Evolutionary conservation across 1,140 invertebrate species (phyloP).

Genomic region (Drosophila seguyi): DNA sequence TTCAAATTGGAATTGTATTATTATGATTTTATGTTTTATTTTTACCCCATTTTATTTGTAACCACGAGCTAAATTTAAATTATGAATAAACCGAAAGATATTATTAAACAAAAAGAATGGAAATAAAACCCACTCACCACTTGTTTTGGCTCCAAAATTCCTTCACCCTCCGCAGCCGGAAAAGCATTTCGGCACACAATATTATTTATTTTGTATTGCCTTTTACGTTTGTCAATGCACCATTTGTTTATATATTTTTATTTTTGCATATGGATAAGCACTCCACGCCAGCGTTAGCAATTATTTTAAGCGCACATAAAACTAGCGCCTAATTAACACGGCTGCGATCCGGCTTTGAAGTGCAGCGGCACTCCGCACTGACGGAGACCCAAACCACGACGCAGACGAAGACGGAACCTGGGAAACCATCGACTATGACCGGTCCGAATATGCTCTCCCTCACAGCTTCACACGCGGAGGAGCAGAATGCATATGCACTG

Average conservation of each 20-base stretch:
- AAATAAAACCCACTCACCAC: slow-evolving; percentile 31
- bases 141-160: slow-evolving; percentile 34
- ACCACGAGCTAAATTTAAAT: slow-evolving; percentile 56
- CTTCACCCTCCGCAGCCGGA: background rate
- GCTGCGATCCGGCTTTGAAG: slow-evolving; percentile 61
- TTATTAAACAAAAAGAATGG: slow-evolving; percentile 32
- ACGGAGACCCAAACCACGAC: background rate
- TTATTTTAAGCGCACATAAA: slow-evolving; percentile 75
- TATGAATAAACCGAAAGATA: slow-evolving; percentile 66
- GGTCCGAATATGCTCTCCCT: slow-evolving; percentile 38
- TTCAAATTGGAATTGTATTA: slow-evolving; percentile 55
- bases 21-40: slow-evolving; percentile 49
- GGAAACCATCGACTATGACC: slow-evolving; percentile 39
- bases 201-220: slow-evolving; percentile 28
- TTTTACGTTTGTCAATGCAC: slow-evolving; percentile 53
- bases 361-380: slow-evolving; percentile 38
- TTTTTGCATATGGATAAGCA: slow-evolving; percentile 41
- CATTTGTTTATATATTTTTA: slow-evolving; percentile 35
- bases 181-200: slow-evolving; percentile 21
- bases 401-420: slow-evolving; percentile 24
- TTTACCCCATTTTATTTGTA: slow-evolving; percentile 58
- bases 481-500: background rate
- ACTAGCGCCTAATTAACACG: slow-evolving; percentile 72
- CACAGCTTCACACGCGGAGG: slow-evolving; percentile 31
- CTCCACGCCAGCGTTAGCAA: slow-evolving; percentile 56